Percentiles rank a stretch among this genome's conserved stretches.
phyloP scores from a whole-genome alignment of 30 jellyfish, hydroid and myxozoan genomes.

The Pelagia noctiluca region DNA sequence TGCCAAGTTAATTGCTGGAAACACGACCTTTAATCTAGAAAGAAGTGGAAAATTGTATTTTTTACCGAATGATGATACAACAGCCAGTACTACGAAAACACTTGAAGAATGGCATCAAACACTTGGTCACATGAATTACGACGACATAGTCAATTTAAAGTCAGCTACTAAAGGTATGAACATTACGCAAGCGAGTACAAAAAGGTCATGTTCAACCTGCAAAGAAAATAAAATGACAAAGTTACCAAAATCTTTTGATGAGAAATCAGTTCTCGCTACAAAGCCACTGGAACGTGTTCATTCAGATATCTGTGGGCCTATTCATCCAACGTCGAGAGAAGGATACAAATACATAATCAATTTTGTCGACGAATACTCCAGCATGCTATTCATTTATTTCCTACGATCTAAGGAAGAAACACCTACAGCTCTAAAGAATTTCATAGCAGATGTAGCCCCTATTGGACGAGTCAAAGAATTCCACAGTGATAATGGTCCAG shows the following conservation, averaged over 20 bases:
- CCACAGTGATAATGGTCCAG: constrained; percentile 44
- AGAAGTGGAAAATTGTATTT: constrained; percentile 37
- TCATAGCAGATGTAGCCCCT: constrained; percentile 43
- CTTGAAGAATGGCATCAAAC: constrained; percentile 56
- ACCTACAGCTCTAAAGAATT: constrained; percentile 19
- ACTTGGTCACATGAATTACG: constrained; percentile 54
- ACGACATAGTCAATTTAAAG: constrained; percentile 26
- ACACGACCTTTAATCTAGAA: constrained; percentile 26
- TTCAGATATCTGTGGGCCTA: constrained; percentile 59
- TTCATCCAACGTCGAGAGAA: constrained; percentile 48
- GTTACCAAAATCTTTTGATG: constrained; percentile 31
- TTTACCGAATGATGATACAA: constrained; percentile 30
- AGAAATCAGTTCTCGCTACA: constrained; percentile 29
- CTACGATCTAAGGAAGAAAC: constrained; percentile 49
- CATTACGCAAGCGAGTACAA: constrained; percentile 34
- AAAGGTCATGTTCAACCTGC: constrained; percentile 41
- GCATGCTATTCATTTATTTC: constrained; percentile 43
- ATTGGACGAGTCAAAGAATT: constrained; percentile 35
- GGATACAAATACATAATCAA: constrained; percentile 58
- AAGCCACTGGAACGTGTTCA: constrained; percentile 48
- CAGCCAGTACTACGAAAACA: constrained; percentile 35
- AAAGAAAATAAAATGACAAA: constrained; percentile 57
- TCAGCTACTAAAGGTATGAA: constrained; percentile 57
- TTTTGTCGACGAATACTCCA: constrained; percentile 44
- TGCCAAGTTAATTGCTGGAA: constrained; percentile 18